Conservation (phyloP, 2,113 vertebrate genomes). For the Uria lomvia region DNA sequence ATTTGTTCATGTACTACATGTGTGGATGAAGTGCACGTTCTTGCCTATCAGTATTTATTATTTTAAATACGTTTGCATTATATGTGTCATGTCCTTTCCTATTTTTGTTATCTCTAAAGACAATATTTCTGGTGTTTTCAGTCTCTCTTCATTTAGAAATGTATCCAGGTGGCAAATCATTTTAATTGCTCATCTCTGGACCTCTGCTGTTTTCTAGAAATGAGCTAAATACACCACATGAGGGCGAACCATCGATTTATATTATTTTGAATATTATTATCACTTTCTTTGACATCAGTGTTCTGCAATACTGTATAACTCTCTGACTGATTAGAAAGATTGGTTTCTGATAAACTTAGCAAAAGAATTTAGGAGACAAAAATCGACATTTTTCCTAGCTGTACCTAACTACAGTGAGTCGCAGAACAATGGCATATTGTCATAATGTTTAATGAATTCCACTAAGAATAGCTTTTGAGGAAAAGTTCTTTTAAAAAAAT, state of each 20-base stretch:
- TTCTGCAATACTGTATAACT: not conserved
- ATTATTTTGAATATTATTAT: slow-evolving; percentile 20
- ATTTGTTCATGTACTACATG: not conserved
- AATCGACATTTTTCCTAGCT: not conserved
- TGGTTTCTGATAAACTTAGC: not conserved
- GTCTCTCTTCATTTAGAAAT: not conserved
- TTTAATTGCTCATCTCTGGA: not conserved
- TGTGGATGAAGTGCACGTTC: not conserved
- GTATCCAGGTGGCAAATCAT: not conserved
- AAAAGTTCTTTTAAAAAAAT: not conserved
- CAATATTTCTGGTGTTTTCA: not conserved
- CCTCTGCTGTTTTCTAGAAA: not conserved
- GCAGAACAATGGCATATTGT: not conserved
- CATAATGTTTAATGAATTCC: not conserved
- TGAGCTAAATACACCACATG: slow-evolving; percentile 47
- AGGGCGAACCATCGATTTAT: slow-evolving; percentile 42
- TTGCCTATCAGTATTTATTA: not conserved
- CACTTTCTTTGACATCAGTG: not conserved
- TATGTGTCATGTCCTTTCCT: not conserved
- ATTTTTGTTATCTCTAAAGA: not conserved
- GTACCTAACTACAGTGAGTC: not conserved
- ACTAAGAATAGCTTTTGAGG: not conserved
- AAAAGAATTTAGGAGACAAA: not conserved
- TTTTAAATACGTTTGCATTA: not conserved
- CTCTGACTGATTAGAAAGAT: not conserved